Percentiles rank a stretch among this genome's conserved stretches.
These are phyloP conservation scores for Tetramorium simillimum DNA, from an alignment of 1,140 invertebrate species.

Conservation along the genomic window DNA sequence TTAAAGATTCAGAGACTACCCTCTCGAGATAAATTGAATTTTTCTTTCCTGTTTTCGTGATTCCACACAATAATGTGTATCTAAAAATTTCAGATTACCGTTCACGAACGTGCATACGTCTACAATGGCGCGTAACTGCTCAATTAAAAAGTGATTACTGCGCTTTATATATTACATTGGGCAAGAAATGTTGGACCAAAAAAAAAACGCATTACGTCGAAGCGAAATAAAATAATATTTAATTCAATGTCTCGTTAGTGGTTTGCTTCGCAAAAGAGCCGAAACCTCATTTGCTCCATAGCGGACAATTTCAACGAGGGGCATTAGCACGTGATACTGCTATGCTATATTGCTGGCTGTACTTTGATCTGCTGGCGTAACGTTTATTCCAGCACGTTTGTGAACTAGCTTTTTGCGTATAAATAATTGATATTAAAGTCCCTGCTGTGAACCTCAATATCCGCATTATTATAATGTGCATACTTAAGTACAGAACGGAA, in stretches of 20 bases:
- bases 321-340: slow-evolving; percentile 29
- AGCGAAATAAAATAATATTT: slow-evolving; percentile 40
- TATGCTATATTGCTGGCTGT: not conserved
- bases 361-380: slow-evolving; percentile 43
- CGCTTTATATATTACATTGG: not conserved
- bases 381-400: not conserved
- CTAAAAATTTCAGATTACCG: not conserved
- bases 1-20: not conserved
- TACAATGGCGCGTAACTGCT: not conserved
- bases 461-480: slow-evolving; percentile 18
- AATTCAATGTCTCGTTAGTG: slow-evolving; percentile 22
- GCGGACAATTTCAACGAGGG: slow-evolving; percentile 3
- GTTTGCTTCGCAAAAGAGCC: not conserved
- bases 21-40: not conserved
- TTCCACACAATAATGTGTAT: not conserved
- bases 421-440: slow-evolving; percentile 30
- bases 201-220: not conserved
- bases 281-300: slow-evolving; percentile 14
- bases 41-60: not conserved
- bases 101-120: not conserved
- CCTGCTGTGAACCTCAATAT: not conserved
- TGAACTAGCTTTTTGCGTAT: slow-evolving; percentile 30
- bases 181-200: not conserved
- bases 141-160: slow-evolving; percentile 2
- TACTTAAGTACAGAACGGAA: not conserved